These are phyloP conservation scores for Tympanuchus pallidicinctus DNA, from an alignment of 2,113 vertebrate species.

Conservation along the genomic window DNA sequence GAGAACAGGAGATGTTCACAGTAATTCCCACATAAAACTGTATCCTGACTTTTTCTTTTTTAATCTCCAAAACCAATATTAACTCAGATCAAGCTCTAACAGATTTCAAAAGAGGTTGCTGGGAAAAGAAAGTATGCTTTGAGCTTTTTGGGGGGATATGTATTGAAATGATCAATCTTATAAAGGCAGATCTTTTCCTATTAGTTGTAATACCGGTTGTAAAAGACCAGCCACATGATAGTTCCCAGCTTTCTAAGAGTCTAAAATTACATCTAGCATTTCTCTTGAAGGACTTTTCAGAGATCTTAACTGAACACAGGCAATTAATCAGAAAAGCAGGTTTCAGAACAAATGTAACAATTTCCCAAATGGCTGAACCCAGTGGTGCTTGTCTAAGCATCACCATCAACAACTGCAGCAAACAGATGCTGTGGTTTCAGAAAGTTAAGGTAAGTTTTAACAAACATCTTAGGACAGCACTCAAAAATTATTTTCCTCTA, in stretches of 20 bases:
- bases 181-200: not conserved
- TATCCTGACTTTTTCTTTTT: not conserved
- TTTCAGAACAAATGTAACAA: conserved; percentile 11
- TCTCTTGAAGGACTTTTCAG: not conserved
- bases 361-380: conserved; percentile 32
- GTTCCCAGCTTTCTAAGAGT: not conserved
- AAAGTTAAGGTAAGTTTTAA: conserved; percentile 12
- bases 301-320: not conserved
- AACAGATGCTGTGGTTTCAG: conserved; percentile 49
- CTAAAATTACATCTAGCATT: not conserved
- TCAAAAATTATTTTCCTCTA: not conserved
- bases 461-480: not conserved
- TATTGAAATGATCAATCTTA: not conserved
- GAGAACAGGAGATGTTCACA: fast-evolving
- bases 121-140: not conserved
- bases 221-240: not conserved
- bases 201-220: not conserved
- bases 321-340: conserved; percentile 24
- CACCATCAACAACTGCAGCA: not conserved
- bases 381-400: conserved; percentile 1
- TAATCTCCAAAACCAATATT: not conserved
- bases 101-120: not conserved
- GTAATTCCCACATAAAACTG: not conserved
- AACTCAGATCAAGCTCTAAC: not conserved
- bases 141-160: not conserved